Evolutionary conservation across 23 tunicate species (phyloP).

Genomic region (Aplidium turbinatum): DNA sequence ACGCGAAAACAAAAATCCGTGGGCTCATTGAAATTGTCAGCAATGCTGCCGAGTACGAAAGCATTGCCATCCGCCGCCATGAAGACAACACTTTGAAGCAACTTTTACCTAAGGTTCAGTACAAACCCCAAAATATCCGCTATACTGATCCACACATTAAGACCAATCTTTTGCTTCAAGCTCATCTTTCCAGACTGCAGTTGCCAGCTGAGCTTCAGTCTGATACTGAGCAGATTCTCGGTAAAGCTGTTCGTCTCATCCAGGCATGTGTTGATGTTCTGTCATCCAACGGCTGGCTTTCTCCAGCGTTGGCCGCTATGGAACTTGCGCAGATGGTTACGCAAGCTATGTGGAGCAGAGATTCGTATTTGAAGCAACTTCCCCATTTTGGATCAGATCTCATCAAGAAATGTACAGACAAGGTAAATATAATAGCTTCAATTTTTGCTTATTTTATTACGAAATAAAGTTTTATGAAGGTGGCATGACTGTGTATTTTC

Average conservation of each 20-base stretch:
- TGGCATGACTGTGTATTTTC: too few species aligned
- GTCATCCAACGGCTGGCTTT: constrained; percentile 98
- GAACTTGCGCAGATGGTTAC: constrained; percentile 98
- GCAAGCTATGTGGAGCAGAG: constrained; percentile 98
- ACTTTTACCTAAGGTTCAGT: constrained; percentile 81
- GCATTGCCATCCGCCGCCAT: constrained; percentile 78
- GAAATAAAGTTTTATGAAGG: too few species aligned
- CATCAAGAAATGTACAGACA: constrained; percentile 79
- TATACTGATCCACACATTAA: constrained; percentile 95
- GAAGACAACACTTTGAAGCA: constrained; percentile 92
- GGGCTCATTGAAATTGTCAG: constrained; percentile 97
- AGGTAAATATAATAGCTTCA: constrained; percentile 57
- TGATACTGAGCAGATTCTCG: constrained; percentile 81
- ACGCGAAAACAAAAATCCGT: constrained; percentile 89
- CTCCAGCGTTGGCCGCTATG: constrained; percentile 99
- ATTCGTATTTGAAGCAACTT: constrained; percentile 92
- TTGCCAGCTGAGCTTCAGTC: constrained; percentile 91
- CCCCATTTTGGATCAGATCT: constrained; percentile 87
- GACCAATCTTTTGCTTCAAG: constrained; percentile 87
- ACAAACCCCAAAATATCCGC: constrained; percentile 86
- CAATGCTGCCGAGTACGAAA: constrained; percentile 94
- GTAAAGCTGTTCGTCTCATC: constrained; percentile 78
- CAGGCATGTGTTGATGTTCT: constrained; percentile 96
- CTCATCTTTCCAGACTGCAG: constrained; percentile 90
- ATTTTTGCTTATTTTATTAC: too few species aligned